Evolutionary conservation across 1,140 invertebrate genomes (phyloP).

Genomic region (Dinothrombium tinctorium): DNA sequence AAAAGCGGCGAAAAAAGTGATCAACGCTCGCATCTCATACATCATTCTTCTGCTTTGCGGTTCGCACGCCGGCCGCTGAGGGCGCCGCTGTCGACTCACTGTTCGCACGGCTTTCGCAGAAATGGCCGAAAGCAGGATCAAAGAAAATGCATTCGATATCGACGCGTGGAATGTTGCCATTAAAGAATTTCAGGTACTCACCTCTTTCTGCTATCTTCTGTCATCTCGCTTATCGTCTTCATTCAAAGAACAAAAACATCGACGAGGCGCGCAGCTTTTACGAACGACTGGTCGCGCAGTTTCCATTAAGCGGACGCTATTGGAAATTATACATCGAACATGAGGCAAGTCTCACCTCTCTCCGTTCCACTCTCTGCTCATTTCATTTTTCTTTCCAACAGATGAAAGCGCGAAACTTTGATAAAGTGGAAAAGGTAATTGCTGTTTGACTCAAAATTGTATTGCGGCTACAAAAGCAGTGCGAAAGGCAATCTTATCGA

Average conservation of each 20-base stretch:
- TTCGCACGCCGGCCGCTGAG: not conserved
- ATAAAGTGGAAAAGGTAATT: slow-evolving; percentile 94
- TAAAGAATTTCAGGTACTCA: slow-evolving; percentile 51
- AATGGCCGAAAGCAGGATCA: slow-evolving; percentile 30
- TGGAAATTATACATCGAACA: slow-evolving; percentile 99
- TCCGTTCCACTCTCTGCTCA: not conserved
- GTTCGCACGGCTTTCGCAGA: not conserved
- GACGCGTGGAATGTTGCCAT: slow-evolving; percentile 90
- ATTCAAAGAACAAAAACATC: slow-evolving; percentile 61
- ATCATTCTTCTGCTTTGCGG: too few species aligned
- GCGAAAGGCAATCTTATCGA: not conserved
- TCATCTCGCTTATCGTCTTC: slow-evolving; percentile 1
- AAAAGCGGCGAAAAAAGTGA: too few species aligned
- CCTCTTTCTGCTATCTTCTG: too few species aligned
- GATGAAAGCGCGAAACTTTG: slow-evolving; percentile 81
- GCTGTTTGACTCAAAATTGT: too few species aligned
- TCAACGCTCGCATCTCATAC: too few species aligned
- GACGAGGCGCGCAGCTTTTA: slow-evolving; percentile 73
- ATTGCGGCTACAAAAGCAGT: too few species aligned
- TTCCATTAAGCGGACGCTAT: slow-evolving; percentile 83
- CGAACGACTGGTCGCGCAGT: slow-evolving; percentile 73
- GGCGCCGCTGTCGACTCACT: not conserved
- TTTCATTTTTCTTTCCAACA: not conserved
- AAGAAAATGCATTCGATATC: slow-evolving; percentile 67
- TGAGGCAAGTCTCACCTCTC: slow-evolving; percentile 43